Evolutionary conservation across 2,113 vertebrate species (phyloP), one percentile per base, ranked within the genome.

Genomic region (Pygathrix nemaeus): DNA sequence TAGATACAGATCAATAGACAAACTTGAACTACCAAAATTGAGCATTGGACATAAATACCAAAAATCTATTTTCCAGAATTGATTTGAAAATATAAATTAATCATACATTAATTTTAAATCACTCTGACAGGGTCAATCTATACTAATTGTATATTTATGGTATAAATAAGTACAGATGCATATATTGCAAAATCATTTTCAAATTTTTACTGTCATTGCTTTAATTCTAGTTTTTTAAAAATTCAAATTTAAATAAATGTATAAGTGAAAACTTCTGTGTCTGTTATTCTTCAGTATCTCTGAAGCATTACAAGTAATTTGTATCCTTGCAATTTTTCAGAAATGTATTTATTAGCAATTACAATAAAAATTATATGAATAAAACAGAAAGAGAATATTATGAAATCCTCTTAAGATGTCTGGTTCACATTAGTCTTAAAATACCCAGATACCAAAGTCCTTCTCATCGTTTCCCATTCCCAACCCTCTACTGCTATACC

Each of bases 41-140:
- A 73, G 20, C n/a, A 89, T 55, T 57, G 84, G 70, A 70, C 61
- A 96, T 43, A 87, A 66, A 91, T 57, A 23, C 48, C 55, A 88
- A 88, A 93, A 57, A 82, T 61, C 38, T 73, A 93, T 27, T 84
- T 83, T 83, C 32, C 75, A 66, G 57, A 92, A 52, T 79, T 92
- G 50, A 78, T 55, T 73, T 92, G 59, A 78, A 94, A 84, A 55
- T 90, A 1, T 75, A 86, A 68, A 30, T 68, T 64, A 90, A 93
- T 72, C 21, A 38, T 45, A 61, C 55, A 64, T 52, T 68, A 88
- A 40, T 55, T 70, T 86, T 78, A 81, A 55, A 40, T 83, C 78
- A 83, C 83, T 96, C 43, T 70, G 48, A 94, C 27, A 84, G 27
- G 38, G 40, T 84, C 50, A 78, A 38, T 8, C n/a, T 78, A 72